Percentiles rank a stretch among this genome's conserved stretches.
Evolutionary conservation across 2,797 vertebrate species (phyloP).

Genomic region (Clarias pachynema): DNA sequence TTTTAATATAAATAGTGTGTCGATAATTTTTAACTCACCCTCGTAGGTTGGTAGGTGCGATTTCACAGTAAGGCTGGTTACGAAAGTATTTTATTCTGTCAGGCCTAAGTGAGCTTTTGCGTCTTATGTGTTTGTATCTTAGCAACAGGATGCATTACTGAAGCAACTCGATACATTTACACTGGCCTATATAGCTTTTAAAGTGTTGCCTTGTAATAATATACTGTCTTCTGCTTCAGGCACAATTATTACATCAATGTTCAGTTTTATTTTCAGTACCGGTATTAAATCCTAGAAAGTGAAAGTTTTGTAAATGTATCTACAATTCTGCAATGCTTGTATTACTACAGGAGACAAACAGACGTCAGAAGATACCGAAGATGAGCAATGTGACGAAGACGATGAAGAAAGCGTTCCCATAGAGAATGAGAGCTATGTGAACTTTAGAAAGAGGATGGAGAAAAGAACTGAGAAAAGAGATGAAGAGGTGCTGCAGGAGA

Average conservation of each 20-base stretch:
- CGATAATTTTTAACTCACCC: too few relatives aligned
- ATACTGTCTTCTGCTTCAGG: not conserved
- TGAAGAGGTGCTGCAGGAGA: slow-evolving; percentile 80
- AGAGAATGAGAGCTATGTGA: slow-evolving; percentile 88
- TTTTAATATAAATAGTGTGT: too few relatives aligned
- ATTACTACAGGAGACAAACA: slow-evolving; percentile 14
- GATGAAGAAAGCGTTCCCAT: slow-evolving; percentile 73
- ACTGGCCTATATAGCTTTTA: not conserved
- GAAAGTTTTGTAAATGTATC: not conserved
- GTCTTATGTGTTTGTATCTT: not conserved
- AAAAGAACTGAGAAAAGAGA: slow-evolving; percentile 75
- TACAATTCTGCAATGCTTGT: not conserved
- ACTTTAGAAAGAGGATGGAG: slow-evolving; percentile 85
- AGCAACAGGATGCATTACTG: not conserved
- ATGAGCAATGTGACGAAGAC: slow-evolving; percentile 72
- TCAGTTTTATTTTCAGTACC: not conserved
- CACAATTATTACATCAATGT: not conserved
- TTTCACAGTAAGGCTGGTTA: too few relatives aligned
- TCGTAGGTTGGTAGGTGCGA: not conserved
- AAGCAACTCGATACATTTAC: not conserved
- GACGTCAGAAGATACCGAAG: slow-evolving; percentile 71
- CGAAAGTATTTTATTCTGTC: not conserved
- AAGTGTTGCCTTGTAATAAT: not conserved
- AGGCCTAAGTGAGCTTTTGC: not conserved
- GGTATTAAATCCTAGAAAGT: not conserved